Base-by-base conservation (phyloP, 1,140 invertebrate genomes). In the Zaprionus gabonicus region DNA sequence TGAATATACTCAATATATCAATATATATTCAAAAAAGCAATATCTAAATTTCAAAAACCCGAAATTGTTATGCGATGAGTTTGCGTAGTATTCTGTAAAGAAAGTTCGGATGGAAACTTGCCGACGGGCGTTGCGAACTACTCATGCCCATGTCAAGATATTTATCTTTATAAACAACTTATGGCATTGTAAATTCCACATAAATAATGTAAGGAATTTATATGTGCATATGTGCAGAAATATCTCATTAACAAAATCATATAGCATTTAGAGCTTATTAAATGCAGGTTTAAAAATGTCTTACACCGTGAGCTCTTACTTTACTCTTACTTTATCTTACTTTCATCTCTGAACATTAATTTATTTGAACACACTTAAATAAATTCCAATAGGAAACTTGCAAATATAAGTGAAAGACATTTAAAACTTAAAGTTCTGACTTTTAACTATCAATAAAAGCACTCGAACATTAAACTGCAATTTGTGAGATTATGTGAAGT, bases 161-260 rank as follows among this genome's bases (percentile, higher is more conserved):
- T 46, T 46, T 46, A 46, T 46, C 41, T 46, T 46, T 46, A 17
- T 46, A 46, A 46, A 46, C 41, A 46, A 46, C 41, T 46, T 46
- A n/a, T 17, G 41, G n/a, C n/a, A 46, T 46, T 46, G 41, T 46
- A 46, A 46, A 46, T 46, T 46, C 41, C 41, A 7, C 41, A 46
- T 46, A 46, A 46, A 46, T 46, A 46, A n/a, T 17, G 41, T 17
- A 46, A 17, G 17, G 41, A 46, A 46, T 20, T 7, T 46, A 46
- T 17, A 46, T 46, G 10, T 1, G 5, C n/a, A 9, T 20, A 46
- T 17, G 41, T 17, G 41, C 41, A 44, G n/a, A 44, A n/a, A 44
- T 17, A 46, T 17, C 41, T 46, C 2, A 2, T 46, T 46, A 46
- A 17, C 41, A 46, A 46, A 46, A 46, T 46, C 41, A 46, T 46